These are phyloP conservation scores for Trichogramma dendrolimi DNA, from an alignment of 2,888 invertebrate genomes.

Conservation along the genomic window DNA sequence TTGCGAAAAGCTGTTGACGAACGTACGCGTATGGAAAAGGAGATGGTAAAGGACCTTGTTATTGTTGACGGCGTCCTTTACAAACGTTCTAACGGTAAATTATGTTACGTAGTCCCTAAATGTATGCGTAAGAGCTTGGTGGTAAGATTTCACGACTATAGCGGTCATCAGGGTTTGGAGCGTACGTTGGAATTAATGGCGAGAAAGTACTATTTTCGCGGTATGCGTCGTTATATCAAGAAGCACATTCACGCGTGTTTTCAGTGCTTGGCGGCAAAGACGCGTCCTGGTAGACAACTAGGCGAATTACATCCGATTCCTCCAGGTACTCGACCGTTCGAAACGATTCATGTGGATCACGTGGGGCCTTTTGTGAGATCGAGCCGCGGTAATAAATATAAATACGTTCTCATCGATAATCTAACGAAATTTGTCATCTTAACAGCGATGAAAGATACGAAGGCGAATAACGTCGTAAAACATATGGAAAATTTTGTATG, in stretches of 20 bases:
- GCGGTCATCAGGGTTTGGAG: neutral
- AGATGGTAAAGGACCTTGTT: constrained; percentile 1
- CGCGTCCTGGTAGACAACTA: too few species aligned
- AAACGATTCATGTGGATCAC: neutral
- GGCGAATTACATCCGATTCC: constrained; percentile 29
- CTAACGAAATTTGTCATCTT: neutral
- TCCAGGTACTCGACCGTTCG: constrained; percentile 21
- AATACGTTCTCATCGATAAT: constrained; percentile 25
- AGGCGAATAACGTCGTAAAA: too few species aligned
- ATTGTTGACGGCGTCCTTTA: constrained; percentile 17
- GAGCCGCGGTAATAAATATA: neutral
- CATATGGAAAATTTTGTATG: too few species aligned
- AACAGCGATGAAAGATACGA: too few species aligned
- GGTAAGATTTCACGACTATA: constrained; percentile 29
- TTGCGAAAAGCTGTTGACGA: neutral
- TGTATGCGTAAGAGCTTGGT: constrained; percentile 19
- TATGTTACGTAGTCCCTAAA: constrained; percentile 11
- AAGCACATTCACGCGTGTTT: constrained; percentile 13
- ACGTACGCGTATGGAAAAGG: constrained; percentile 3
- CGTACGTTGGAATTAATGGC: neutral
- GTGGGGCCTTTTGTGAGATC: neutral
- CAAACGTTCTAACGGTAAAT: constrained; percentile 6
- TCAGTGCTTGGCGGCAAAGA: constrained; percentile 31
- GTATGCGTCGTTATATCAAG: constrained; percentile 14
- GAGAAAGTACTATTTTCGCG: constrained; percentile 3